Conservation (phyloP, 92 coral and sea anemone species). For the Virgularia gustaviana region DNA sequence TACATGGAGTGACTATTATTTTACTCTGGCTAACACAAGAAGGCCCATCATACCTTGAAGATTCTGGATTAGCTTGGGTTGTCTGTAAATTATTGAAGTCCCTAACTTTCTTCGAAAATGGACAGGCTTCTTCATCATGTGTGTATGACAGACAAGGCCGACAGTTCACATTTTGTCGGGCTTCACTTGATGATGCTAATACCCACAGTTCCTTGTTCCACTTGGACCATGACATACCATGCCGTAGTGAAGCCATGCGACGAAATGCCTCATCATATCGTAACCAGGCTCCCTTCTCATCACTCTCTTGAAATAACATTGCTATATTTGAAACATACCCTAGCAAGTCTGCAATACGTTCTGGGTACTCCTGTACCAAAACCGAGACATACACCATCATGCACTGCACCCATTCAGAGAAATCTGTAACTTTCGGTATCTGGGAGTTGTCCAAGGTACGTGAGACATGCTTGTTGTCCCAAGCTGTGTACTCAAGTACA, state of each 20-base stretch:
- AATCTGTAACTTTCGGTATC: slow-evolving; percentile 63
- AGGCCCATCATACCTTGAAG: too few relatives aligned
- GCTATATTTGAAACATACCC: slow-evolving; percentile 78
- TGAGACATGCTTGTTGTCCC: slow-evolving; percentile 32
- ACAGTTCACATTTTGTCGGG: slow-evolving; percentile 71
- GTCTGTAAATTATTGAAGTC: slow-evolving; percentile 15
- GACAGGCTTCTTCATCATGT: slow-evolving; percentile 76
- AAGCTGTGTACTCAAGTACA: slow-evolving; percentile 13
- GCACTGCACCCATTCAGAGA: slow-evolving; percentile 92
- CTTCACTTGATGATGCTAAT: slow-evolving; percentile 82
- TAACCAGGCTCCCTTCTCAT: slow-evolving; percentile 89
- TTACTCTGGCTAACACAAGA: too few relatives aligned
- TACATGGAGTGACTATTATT: neutral
- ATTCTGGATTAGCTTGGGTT: slow-evolving; percentile 9
- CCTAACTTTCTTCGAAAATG: slow-evolving; percentile 40
- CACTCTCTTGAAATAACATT: slow-evolving; percentile 80
- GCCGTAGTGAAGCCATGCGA: slow-evolving; percentile 79
- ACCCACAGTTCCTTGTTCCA: slow-evolving; percentile 92
- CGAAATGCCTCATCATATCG: slow-evolving; percentile 95
- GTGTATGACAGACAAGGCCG: slow-evolving; percentile 77
- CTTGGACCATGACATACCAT: slow-evolving; percentile 70
- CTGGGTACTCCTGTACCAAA: slow-evolving; percentile 53
- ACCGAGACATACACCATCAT: slow-evolving; percentile 77
- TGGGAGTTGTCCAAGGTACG: neutral
- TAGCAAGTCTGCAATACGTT: slow-evolving; percentile 64